phyloP scores from a whole-genome alignment of 1,140 invertebrate species.

The Diabrotica undecimpunctata region DNA sequence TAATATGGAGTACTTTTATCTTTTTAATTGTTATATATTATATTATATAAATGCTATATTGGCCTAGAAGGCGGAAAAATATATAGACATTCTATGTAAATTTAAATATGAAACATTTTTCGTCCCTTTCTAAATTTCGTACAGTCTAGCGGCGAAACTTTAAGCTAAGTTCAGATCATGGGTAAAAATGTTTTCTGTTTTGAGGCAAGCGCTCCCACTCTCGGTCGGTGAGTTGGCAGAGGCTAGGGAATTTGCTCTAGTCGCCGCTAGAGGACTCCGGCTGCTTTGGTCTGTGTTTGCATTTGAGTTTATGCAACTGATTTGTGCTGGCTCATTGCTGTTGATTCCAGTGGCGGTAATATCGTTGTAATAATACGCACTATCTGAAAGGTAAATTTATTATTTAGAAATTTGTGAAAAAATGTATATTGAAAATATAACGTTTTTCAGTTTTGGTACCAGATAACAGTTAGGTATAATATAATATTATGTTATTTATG shows the following conservation, averaged over 20 bases:
- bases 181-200: conserved; percentile 55
- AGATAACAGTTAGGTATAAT: no score
- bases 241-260: conserved; percentile 65
- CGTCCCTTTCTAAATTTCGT: conserved; percentile 1
- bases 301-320: conserved; percentile 41
- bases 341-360: conserved; percentile 49
- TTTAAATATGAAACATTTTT: no score
- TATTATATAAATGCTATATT: no score
- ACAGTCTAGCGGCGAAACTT: conserved; percentile 7
- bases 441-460: no score
- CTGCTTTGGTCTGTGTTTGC: conserved; percentile 50
- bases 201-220: conserved; percentile 67
- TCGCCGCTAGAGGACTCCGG: conserved; percentile 65
- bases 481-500: no score
- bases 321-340: conserved; percentile 42
- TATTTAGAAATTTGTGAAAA: no score
- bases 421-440: no score
- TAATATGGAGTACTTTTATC: no score
- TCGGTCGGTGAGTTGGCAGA: conserved; percentile 69
- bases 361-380: conserved; percentile 62
- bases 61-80: no score
- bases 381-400: conserved; percentile 50
- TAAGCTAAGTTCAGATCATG: conserved; percentile 52
- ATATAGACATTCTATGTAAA: no score
- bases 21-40: no score